Evolutionary conservation across 2,113 vertebrate species (phyloP).

Genomic region (Gymnorhina tibicen): DNA sequence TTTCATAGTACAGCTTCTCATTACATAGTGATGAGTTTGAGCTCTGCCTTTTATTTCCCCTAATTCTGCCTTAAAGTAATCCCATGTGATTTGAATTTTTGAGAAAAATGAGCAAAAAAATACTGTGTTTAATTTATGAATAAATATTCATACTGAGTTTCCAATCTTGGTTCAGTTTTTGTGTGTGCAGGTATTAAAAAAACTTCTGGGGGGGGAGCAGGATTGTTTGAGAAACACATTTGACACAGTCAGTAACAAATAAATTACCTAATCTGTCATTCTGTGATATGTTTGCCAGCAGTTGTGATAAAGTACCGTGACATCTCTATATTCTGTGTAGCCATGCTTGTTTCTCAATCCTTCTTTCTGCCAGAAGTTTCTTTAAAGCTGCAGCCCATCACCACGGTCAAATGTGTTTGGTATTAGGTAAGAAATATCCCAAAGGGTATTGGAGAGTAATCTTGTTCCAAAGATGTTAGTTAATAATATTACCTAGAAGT

Average conservation of each 20-base stretch:
- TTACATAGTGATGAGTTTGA: neutral
- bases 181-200: neutral
- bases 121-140: neutral
- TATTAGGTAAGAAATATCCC: neutral
- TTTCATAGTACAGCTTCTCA: neutral
- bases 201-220: fast-evolving
- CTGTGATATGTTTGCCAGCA: neutral
- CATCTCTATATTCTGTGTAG: neutral
- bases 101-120: neutral
- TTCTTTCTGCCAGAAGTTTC: neutral
- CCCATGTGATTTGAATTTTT: neutral
- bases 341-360: neutral
- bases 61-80: neutral
- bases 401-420: neutral
- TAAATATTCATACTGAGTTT: neutral
- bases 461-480: neutral
- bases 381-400: neutral
- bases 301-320: neutral
- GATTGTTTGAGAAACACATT: neutral
- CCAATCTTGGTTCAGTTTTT: neutral
- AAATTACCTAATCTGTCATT: neutral
- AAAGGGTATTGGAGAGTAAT: neutral
- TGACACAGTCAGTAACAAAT: neutral
- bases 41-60: neutral
- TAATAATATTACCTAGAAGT: neutral